phyloP scores from a whole-genome alignment of 1,140 invertebrate species.

The Camponotus pennsylvanicus region DNA sequence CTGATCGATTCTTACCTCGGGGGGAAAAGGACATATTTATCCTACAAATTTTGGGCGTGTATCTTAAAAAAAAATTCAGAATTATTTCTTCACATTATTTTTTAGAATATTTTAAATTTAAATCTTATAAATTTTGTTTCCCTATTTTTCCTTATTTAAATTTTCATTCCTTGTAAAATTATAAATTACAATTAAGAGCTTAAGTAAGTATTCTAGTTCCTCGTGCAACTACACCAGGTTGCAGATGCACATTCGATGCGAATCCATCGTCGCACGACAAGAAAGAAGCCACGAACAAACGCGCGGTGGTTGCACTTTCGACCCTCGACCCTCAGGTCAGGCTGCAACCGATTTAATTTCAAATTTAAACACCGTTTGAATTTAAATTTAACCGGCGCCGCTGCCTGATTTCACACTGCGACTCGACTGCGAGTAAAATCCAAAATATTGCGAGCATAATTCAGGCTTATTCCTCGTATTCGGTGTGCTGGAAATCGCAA shows the following conservation, averaged over 20 bases:
- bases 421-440: constrained; percentile 39
- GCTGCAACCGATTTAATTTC: constrained; percentile 60
- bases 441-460: constrained; percentile 51
- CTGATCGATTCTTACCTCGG: constrained; percentile 22
- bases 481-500: not conserved
- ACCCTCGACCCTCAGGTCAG: constrained; percentile 39
- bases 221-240: not conserved
- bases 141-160: no score
- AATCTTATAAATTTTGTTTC: no score
- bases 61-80: no score
- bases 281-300: constrained; percentile 6
- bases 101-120: no score
- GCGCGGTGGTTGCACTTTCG: constrained; percentile 58
- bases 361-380: constrained; percentile 60
- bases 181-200: no score
- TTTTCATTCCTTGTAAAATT: no score
- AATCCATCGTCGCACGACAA: not conserved
- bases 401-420: constrained; percentile 32
- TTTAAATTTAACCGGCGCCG: constrained; percentile 53
- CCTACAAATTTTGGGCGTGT: no score
- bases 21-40: not conserved
- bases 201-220: not conserved
- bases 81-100: no score
- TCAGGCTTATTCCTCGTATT: constrained; percentile 10
- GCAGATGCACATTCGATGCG: not conserved